These are phyloP conservation scores for Xiphophorus maculatus DNA, from an alignment of 2,113 vertebrate species.

Conservation along the genomic window DNA sequence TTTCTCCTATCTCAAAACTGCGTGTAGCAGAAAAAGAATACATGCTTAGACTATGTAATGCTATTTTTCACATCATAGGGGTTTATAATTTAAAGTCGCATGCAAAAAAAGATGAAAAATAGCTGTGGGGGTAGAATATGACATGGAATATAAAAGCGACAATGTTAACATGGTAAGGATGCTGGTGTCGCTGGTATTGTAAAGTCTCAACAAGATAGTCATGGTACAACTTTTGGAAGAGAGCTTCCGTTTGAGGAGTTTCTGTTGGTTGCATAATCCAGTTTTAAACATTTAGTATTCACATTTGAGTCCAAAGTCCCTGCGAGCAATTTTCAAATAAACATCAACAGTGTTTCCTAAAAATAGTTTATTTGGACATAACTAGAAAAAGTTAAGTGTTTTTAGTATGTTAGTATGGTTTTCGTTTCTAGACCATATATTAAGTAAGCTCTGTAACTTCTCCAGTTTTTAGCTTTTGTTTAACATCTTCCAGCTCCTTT, in stretches of 20 bases:
- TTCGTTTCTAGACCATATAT: too few relatives aligned
- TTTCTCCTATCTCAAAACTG: conserved; percentile 5
- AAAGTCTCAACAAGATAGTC: not conserved
- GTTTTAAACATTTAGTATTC: too few relatives aligned
- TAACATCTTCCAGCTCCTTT: too few relatives aligned
- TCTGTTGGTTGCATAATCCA: too few relatives aligned
- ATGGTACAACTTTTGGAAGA: not conserved
- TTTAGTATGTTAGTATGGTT: not conserved
- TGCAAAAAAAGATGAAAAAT: not conserved
- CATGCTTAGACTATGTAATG: conserved; percentile 25
- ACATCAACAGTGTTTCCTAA: not conserved
- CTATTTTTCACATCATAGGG: conserved; percentile 17
- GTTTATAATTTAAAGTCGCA: not conserved
- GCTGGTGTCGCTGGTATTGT: not conserved
- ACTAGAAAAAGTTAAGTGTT: not conserved
- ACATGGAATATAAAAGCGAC: not conserved
- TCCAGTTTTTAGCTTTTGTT: too few relatives aligned
- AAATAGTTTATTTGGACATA: not conserved
- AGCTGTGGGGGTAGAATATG: not conserved
- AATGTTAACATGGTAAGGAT: not conserved
- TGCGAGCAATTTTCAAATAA: too few relatives aligned
- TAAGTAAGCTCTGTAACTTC: too few relatives aligned
- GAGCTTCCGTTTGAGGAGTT: too few relatives aligned
- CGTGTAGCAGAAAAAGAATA: conserved; percentile 10
- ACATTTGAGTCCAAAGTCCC: too few relatives aligned